Evolutionary conservation across 1,140 invertebrate species (phyloP).

Genomic region (Pectinophora gossypiella): DNA sequence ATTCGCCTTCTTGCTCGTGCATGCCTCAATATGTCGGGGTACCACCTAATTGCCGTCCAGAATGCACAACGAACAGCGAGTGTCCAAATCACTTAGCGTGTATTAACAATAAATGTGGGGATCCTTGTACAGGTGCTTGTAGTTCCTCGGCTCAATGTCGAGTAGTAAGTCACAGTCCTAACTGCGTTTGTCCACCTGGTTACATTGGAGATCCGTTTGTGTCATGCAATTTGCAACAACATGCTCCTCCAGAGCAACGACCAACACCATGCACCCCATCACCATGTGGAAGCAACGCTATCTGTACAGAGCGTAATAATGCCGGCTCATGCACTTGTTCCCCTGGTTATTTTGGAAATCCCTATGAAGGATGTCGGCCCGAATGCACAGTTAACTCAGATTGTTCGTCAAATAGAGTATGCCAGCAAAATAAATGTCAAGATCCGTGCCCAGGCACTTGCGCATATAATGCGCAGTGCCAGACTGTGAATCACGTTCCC

Average conservation of each 20-base stretch:
- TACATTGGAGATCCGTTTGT: conserved; percentile 79
- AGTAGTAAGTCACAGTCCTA: conserved; percentile 80
- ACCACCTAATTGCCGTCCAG: conserved; percentile 81
- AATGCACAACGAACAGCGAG: conserved; percentile 81
- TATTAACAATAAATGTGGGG: conserved; percentile 81
- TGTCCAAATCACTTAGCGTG: conserved; percentile 79
- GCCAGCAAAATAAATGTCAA: conserved; percentile 78
- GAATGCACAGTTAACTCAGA: conserved; percentile 81
- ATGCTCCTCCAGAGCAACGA: conserved; percentile 42
- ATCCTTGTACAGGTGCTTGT: conserved; percentile 81
- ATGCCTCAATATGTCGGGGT: conserved; percentile 77
- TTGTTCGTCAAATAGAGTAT: conserved; percentile 78
- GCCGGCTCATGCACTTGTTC: conserved; percentile 80
- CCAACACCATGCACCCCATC: conserved; percentile 77
- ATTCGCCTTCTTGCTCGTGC: conserved; percentile 80
- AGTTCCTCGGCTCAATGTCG: conserved; percentile 80
- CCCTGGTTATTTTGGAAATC: conserved; percentile 81
- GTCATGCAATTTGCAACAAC: conserved; percentile 59
- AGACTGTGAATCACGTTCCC: conserved; percentile 77
- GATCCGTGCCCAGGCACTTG: conserved; percentile 82
- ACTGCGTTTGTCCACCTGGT: conserved; percentile 77
- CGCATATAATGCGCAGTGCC: conserved; percentile 78
- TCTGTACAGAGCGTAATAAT: conserved; percentile 78
- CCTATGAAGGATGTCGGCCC: conserved; percentile 80
- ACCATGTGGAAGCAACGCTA: conserved; percentile 81